Evolutionary conservation across 2,113 vertebrate species (phyloP).

Genomic region (Tapirus terrestris): DNA sequence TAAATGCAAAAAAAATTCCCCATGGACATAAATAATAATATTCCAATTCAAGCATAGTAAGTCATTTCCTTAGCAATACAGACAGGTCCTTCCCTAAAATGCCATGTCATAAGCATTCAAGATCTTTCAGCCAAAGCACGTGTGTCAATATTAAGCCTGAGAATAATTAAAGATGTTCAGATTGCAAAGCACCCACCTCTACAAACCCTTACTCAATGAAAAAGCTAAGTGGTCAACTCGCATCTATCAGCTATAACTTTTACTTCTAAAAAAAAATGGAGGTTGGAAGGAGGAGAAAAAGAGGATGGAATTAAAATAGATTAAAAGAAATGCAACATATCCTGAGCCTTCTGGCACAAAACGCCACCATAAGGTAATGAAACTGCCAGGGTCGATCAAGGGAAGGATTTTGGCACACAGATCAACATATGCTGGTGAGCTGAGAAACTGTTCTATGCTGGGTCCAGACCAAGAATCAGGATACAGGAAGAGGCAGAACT

Average conservation of each 20-base stretch:
- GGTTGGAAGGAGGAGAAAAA: background rate
- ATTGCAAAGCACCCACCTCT: background rate
- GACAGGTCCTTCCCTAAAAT: background rate
- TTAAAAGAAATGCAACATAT: background rate
- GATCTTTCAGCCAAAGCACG: background rate
- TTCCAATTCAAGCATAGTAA: background rate
- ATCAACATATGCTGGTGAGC: background rate
- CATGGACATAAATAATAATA: background rate
- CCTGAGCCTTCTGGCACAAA: background rate
- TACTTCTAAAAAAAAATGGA: background rate
- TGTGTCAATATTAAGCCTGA: background rate
- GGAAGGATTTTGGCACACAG: background rate
- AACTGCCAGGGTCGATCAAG: background rate
- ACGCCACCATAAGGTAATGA: background rate
- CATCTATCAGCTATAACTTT: background rate
- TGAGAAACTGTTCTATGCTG: background rate
- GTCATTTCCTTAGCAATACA: background rate
- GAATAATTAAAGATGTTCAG: background rate
- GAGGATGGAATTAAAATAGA: background rate
- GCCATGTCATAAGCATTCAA: background rate
- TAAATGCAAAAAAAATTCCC: background rate
- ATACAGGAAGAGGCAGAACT: slow-evolving; percentile 1
- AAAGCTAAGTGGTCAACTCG: background rate
- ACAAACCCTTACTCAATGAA: background rate
- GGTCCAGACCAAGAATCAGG: background rate